Evolutionary conservation across 2,113 vertebrate species (phyloP), one percentile per base, ranked within the genome.

Genomic region (Vanacampus margaritifer): DNA sequence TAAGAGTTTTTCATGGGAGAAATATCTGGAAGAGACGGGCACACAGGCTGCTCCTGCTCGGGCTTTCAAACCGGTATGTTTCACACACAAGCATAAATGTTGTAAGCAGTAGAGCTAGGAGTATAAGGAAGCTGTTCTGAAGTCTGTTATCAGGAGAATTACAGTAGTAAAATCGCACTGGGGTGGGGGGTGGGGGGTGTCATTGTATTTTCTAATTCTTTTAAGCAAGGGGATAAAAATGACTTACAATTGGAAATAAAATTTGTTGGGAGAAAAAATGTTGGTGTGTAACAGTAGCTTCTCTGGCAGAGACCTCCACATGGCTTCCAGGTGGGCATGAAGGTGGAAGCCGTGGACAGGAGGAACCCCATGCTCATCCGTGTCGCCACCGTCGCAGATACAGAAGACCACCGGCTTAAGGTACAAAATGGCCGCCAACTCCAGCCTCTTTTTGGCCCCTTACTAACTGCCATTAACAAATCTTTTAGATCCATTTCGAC

Each of bases 1-100:
- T n/a, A 93, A 90, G 82, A 87, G 63, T 78, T 96, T 97, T 82
- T 93, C 90, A 0, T 97, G 95, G 95, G 94, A 95, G 73, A 94
- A 91, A 56, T 95, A 97, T 74, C 80, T 96, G 87, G 94, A 96
- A 69, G 94, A 95, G 85, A 95, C 92, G 0, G 90, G 93, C 68
- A 89, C 93, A 12, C 94, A 96, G 80, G 93, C 94, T 43, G 94
- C 93, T 24, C 95, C 95, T 32, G 93, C 94, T 65, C 90, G 94
- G 74, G 95, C 95, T 7, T 97, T 97, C 80, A 96, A 96, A 90
- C 88, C 91, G 83, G 95, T 97, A 79, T 9, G 28, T 43, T 16
- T 36, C 19, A 14, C 59, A 50, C 24, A 32, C 1, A 12, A 14
- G 45, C 58, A 69, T 6, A 50, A 5, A 50, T 1, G 39, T 41